Base-by-base conservation (phyloP, 2,888 invertebrate genomes). In the Cheilosia impressa region DNA sequence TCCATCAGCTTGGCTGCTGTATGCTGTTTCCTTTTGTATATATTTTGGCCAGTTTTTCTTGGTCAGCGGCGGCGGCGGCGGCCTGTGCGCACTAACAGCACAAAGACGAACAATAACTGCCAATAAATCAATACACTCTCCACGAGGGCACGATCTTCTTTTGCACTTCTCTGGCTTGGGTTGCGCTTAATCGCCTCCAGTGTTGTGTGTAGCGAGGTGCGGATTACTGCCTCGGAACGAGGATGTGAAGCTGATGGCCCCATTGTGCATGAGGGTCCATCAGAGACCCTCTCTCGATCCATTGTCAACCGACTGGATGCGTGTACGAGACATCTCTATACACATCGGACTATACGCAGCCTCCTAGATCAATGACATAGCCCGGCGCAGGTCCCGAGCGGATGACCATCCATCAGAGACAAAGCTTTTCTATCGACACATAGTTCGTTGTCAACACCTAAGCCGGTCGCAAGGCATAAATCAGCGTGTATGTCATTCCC, bases 71-170 rank as follows among this genome's bases (percentile, higher is more conserved):
- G 10, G 0, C 22, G 19, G n/a, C 31, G 58, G 24, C 55, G 65
- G 80, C 80, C 60, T 65, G 71, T 76, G 80, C 66, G 80, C 66
- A 72, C 71, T 65, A 58, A 63, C 71, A 72, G 47, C 79, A 84
- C 75, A 84, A 80, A 80, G 63, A 41, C 72, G 76, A 85, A 85
- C 85, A 85, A 85, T 85, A 81, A 81, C 81, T 72, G 72, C 80
- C 81, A 85, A 85, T 85, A 85, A 85, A 85, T 85, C 85, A 85
- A 85, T 85, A 81, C 66, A 52, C 75, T 79, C 75, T 79, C 69
- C 9, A 31, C 75, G 66, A 58, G 84, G 69, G 58, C 79, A 79
- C 65, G 84, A 80, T 84, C 75, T 85, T 72, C 76, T 81, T 77
- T 77, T 76, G 79, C 75, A 71, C 73, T 78, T 82, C 73, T 65